Evolutionary conservation across 2,797 vertebrate genomes (phyloP).

Genomic region (Enteromius argenteus): DNA sequence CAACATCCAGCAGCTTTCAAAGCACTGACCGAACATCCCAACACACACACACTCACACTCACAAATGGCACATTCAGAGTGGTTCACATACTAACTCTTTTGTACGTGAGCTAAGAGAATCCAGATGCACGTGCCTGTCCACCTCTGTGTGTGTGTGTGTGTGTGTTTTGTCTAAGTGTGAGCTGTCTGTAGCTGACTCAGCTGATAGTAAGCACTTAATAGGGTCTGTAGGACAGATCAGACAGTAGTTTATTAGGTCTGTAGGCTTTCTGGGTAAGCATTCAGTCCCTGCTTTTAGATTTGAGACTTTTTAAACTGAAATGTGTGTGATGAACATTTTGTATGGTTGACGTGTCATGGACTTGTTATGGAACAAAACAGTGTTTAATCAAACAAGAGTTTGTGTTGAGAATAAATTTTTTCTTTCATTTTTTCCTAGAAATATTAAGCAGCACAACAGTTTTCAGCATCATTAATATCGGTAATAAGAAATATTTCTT

Average conservation of each 20-base stretch:
- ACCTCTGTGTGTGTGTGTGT: slow-evolving; percentile 50
- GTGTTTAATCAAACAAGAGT: neutral
- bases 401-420: too few relatives aligned
- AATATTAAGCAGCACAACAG: neutral
- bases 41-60: slow-evolving; percentile 41
- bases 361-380: neutral
- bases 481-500: neutral
- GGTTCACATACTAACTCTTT: slow-evolving; percentile 70
- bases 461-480: neutral
- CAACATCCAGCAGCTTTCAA: slow-evolving; percentile 71
- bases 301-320: slow-evolving; percentile 59
- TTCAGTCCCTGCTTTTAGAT: slow-evolving; percentile 55
- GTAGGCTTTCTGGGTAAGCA: slow-evolving; percentile 69
- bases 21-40: slow-evolving; percentile 67
- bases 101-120: slow-evolving; percentile 75
- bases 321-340: neutral
- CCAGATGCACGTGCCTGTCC: slow-evolving; percentile 73
- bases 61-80: slow-evolving; percentile 62
- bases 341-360: neutral
- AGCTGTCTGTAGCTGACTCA: slow-evolving; percentile 71
- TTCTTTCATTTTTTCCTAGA: too few relatives aligned
- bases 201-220: slow-evolving; percentile 70
- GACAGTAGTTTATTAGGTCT: slow-evolving; percentile 69
- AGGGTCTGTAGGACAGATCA: slow-evolving; percentile 68
- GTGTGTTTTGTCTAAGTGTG: slow-evolving; percentile 31